Evolutionary conservation across 2,888 invertebrate genomes (phyloP).

Genomic region (Ennomos erosarius): DNA sequence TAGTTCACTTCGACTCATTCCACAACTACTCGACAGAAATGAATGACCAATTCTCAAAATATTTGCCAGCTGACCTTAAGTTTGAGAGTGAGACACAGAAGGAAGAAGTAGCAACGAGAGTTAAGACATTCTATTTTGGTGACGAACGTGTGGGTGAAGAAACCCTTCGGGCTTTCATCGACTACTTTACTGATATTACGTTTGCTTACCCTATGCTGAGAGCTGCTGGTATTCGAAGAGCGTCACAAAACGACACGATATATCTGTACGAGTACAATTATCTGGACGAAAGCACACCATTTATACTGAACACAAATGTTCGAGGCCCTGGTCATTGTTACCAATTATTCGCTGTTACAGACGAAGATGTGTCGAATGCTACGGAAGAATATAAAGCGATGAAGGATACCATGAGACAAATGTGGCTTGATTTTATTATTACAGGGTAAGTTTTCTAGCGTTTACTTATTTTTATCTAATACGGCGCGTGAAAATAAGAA

Average conservation of each 20-base stretch:
- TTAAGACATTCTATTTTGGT: constrained; percentile 25
- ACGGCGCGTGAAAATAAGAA: no score
- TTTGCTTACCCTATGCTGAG: constrained; percentile 15
- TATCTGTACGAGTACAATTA: constrained; percentile 20
- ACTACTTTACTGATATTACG: constrained; percentile 22
- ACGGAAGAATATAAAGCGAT: constrained; percentile 8
- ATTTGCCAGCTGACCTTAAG: constrained; percentile 47
- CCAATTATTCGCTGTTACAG: constrained; percentile 1
- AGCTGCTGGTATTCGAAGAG: constrained; percentile 5
- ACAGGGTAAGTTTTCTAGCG: constrained; percentile 12
- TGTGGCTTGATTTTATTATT: constrained; percentile 23
- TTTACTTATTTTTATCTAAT: no score
- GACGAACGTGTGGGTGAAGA: constrained; percentile 11
- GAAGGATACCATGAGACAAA: constrained; percentile 9
- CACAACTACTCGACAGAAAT: constrained; percentile 44
- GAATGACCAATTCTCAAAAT: constrained; percentile 49
- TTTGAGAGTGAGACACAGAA: constrained; percentile 23
- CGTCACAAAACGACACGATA: constrained; percentile 5
- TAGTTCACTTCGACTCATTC: constrained; percentile 36
- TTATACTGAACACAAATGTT: constrained; percentile 8
- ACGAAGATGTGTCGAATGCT: neutral
- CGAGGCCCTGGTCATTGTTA: constrained; percentile 9
- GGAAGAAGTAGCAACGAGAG: constrained; percentile 9
- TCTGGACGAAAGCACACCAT: constrained; percentile 13
- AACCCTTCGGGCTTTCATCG: constrained; percentile 12